These are phyloP conservation scores for Thaumatotibia leucotreta DNA, from an alignment of 1,140 invertebrate species.

Conservation along the genomic window DNA sequence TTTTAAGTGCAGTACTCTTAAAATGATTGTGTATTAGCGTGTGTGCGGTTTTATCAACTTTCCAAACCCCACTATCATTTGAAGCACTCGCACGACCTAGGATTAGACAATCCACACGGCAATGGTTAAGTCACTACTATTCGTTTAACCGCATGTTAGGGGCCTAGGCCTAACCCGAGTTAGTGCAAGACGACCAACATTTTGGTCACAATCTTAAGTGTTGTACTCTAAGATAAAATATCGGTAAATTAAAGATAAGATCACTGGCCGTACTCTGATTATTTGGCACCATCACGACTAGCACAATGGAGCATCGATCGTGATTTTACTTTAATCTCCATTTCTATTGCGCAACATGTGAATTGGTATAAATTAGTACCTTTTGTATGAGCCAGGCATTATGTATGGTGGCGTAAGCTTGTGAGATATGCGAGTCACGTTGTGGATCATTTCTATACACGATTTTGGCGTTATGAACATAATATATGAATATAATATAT, in stretches of 20 bases:
- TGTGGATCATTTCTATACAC: background rate
- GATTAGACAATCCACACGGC: too few relatives aligned
- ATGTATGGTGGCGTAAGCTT: background rate
- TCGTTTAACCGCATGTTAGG: too few relatives aligned
- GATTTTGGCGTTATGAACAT: background rate
- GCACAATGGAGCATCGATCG: background rate
- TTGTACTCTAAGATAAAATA: background rate
- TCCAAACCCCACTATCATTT: too few relatives aligned
- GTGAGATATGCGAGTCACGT: background rate
- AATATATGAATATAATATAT: too few relatives aligned
- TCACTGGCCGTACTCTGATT: background rate
- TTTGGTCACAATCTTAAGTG: too few relatives aligned
- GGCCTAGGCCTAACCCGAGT: too few relatives aligned
- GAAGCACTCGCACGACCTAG: too few relatives aligned
- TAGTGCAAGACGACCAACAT: too few relatives aligned
- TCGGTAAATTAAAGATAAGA: background rate
- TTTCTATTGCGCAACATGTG: background rate
- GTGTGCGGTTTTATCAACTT: too few relatives aligned
- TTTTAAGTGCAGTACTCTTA: too few relatives aligned
- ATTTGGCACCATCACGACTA: background rate
- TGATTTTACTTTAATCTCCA: background rate
- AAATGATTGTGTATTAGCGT: background rate
- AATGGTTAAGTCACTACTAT: too few relatives aligned
- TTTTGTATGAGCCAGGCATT: background rate
- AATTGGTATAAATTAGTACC: conserved; percentile 5